Evolutionary conservation across 2,113 vertebrate species (phyloP).

Genomic region (Sigmodon hispidus): DNA sequence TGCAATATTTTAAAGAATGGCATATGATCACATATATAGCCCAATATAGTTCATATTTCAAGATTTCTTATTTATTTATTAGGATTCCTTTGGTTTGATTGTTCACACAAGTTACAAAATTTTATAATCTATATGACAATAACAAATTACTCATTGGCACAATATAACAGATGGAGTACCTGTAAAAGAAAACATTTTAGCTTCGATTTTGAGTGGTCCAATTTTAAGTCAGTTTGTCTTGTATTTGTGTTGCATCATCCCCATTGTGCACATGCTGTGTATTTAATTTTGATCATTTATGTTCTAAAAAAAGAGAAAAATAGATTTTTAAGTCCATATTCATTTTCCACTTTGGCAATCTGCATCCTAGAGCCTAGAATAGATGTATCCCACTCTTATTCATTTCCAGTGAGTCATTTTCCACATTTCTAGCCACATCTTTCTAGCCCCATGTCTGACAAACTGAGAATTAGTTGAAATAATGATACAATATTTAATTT

Average conservation of each 20-base stretch:
- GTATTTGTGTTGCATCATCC: slow-evolving; percentile 67
- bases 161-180: slow-evolving; percentile 33
- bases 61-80: neutral
- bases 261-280: slow-evolving; percentile 60
- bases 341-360: neutral
- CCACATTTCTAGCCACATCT: slow-evolving; percentile 31
- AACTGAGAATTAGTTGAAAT: slow-evolving; percentile 21
- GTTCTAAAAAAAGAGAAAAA: neutral
- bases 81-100: neutral
- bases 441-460: neutral
- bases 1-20: neutral
- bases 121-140: neutral
- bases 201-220: slow-evolving; percentile 65
- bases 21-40: neutral
- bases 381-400: neutral
- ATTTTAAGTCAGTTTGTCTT: slow-evolving; percentile 54
- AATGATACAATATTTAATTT: neutral
- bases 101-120: neutral
- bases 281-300: slow-evolving; percentile 61
- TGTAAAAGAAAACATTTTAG: slow-evolving; percentile 79
- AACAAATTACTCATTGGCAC: neutral
- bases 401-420: neutral
- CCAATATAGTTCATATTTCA: neutral
- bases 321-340: neutral
- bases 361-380: neutral